phyloP scores from a whole-genome alignment of 2,113 vertebrate species.

The Cyprinodon tularosa region DNA sequence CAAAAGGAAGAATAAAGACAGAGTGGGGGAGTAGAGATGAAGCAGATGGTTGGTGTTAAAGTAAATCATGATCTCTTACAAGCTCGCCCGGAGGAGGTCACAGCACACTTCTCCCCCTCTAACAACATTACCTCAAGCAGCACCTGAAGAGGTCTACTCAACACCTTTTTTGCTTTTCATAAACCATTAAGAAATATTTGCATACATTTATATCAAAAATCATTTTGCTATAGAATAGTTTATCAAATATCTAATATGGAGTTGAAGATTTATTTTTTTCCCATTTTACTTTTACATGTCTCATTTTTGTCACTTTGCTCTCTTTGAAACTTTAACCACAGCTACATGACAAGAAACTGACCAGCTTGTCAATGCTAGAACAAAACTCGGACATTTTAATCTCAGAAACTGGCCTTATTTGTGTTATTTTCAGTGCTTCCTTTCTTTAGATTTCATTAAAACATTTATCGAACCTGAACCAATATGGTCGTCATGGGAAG shows the following conservation, averaged over 20 bases:
- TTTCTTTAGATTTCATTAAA: neutral
- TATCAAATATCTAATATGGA: too few relatives aligned
- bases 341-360: neutral
- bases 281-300: neutral
- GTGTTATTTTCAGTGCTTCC: neutral
- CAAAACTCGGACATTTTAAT: neutral
- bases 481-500: neutral
- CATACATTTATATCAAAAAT: neutral
- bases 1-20: neutral
- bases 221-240: too few relatives aligned
- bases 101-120: conserved; percentile 27
- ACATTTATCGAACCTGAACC: neutral
- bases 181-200: neutral
- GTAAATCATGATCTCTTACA: conserved; percentile 57
- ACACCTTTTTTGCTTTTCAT: neutral
- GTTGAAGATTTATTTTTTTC: too few relatives aligned
- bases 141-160: neutral
- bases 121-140: conserved; percentile 40
- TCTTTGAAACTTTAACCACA: neutral
- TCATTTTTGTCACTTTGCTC: too few relatives aligned
- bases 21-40: neutral
- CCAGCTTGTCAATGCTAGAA: neutral
- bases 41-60: conserved; percentile 66
- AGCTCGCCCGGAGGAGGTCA: conserved; percentile 29
- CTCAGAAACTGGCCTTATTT: neutral